Evolutionary conservation across 2,113 vertebrate genomes (phyloP), one percentile per base, ranked within the genome.

Genomic region (Pipra filicauda): DNA sequence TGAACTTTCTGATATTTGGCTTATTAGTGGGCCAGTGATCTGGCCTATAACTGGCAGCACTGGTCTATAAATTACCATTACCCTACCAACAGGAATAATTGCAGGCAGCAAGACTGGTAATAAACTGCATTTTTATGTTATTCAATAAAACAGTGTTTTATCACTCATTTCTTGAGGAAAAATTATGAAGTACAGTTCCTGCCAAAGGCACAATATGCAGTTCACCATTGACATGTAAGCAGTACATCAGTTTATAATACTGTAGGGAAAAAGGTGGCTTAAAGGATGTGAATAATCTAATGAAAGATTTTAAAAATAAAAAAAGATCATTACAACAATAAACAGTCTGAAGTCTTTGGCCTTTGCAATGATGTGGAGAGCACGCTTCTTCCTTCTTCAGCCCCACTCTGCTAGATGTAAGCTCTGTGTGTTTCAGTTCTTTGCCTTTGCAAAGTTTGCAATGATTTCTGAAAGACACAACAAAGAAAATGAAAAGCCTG

Each of bases 1-100:
- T 88, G 71, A 46, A 37, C 20, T 85, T 88, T 62, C 75, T 90
- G 81, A 18, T 86, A 77, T 88, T 83, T 97, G 81, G 51, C 35
- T 93, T 88, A 85, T 91, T 89, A 90, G 78, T 54, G 39, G 58
- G 55, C 83, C 24, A 33, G 46, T 23, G 62, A 64, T 87, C 71
- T 93, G 64, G 49, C 51, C 77, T 88, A 6, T 39, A 89, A 44
- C 59, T 93, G 82, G 35, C 16, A 91, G 46, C 69, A 39, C 74
- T 85, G 67, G 22, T 76, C 70, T 94, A 28, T 96, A 96, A 96
- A 92, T 97, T 95, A 65, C 58, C 28, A 35, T 89, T 88, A n/a
- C 23, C 57, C 48, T 73, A 85, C 74, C 75, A 72, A 46, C 30
- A 86, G 76, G 62, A 88, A 65, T 89, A 85, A 88, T 85, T 96